Conservation (phyloP, 2,113 vertebrate genomes). For the Brachyhypopomus occidentalis region DNA sequence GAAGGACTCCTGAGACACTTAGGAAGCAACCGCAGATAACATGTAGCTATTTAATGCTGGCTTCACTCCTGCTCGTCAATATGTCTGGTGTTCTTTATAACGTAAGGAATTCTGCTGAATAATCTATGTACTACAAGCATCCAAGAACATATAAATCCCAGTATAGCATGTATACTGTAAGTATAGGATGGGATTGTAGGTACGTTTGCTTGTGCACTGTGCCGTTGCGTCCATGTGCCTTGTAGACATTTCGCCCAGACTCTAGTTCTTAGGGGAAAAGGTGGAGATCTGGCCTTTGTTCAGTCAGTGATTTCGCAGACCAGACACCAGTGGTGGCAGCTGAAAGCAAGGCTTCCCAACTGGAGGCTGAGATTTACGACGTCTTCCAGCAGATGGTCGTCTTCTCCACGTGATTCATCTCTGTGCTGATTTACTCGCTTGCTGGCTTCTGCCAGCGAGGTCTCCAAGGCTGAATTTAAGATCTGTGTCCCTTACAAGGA, state of each 20-base stretch:
- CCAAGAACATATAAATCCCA: background rate
- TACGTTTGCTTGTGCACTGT: too few relatives aligned
- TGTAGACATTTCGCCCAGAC: background rate
- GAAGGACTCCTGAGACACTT: background rate
- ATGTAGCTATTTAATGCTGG: background rate
- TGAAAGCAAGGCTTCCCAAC: constrained; percentile 54
- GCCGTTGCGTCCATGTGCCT: too few relatives aligned
- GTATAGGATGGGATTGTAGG: background rate
- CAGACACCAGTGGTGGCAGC: constrained; percentile 49
- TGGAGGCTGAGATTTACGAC: constrained; percentile 62
- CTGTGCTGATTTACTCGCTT: constrained; percentile 65
- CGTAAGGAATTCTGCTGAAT: background rate
- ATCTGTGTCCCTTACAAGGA: constrained; percentile 76
- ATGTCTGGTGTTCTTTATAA: background rate
- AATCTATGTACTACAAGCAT: background rate
- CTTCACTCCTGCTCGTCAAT: background rate
- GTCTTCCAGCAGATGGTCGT: constrained; percentile 70
- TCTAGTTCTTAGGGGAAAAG: constrained; percentile 15
- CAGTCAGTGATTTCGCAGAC: background rate
- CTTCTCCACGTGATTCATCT: constrained; percentile 70
- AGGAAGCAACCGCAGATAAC: background rate
- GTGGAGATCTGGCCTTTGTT: constrained; percentile 32
- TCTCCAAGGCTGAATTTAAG: constrained; percentile 73
- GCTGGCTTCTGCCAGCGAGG: constrained; percentile 63
- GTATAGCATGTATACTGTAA: too few relatives aligned